Evolutionary conservation across 1,140 invertebrate genomes (phyloP), one percentile per base, ranked within the genome.

Genomic region (Caenorhabditis brenneri): DNA sequence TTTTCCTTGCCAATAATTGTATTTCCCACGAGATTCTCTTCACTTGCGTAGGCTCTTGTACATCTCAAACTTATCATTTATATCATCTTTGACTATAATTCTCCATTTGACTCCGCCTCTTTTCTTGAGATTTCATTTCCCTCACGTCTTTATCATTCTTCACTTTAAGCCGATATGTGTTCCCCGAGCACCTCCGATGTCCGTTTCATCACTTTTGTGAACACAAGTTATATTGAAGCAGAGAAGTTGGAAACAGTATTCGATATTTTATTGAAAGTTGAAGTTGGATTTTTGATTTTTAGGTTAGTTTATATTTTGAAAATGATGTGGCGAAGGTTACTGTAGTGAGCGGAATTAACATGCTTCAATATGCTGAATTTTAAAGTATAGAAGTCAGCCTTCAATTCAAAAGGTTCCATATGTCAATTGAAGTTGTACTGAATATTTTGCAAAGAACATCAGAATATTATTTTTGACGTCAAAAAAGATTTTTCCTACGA

Each of bases 171-270:
- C 27, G 22, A 55, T 6, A 74, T 74, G 65, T 74, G 65, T 36
- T 74, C 65, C 7, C 65, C 65, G n/a, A 74, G 65, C 15, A 74
- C 65, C 1, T 22, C 65, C 6, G 36, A 74, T 24, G 65, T 74
- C 10, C 65, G 65, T 42, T 74, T 74, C 5, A 74, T 74, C 65
- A 74, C 65, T 19, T 74, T 74, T 42, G 65, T 74, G n/a, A 74
- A 74, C 12, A 74, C 65, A 7, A 74, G 19, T 12, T 74, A 74
- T n/a, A 74, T 74, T 46, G 19, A 74, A 42, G 65, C 65, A 12
- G 65, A 74, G 22, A 42, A 42, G 9, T 12, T 39, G 33, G 65
- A 42, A 24, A 3, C 65, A 22, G 10, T 39, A 22, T 74, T 74
- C 10, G n/a, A 46, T 46, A 39, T 42, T 42, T n/a, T 74, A 6